Evolutionary conservation across 2,888 invertebrate genomes (phyloP).

Genomic region (Allophyes oxyacanthae): DNA sequence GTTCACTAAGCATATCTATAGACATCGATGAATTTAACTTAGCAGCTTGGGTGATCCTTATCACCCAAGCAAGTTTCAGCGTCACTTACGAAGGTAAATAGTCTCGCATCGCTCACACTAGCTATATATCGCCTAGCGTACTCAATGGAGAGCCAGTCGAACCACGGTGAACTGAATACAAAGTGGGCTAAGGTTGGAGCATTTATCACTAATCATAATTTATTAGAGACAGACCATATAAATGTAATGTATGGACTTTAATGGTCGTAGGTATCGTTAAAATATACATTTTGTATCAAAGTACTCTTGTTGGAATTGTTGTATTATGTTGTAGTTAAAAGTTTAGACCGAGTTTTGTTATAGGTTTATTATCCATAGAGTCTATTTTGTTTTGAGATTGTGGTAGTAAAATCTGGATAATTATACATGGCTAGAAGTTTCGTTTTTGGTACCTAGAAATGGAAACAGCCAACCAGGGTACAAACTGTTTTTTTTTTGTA

Average conservation of each 20-base stretch:
- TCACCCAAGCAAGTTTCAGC: too few relatives aligned
- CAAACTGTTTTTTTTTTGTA: too few relatives aligned
- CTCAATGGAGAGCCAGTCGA: constrained; percentile 7
- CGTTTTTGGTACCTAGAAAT: too few relatives aligned
- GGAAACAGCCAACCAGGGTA: too few relatives aligned
- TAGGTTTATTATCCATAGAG: not conserved
- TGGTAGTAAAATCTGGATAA: constrained; percentile 8
- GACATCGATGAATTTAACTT: too few relatives aligned
- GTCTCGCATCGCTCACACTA: constrained; percentile 2
- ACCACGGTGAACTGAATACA: constrained; percentile 34
- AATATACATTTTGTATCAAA: constrained; percentile 35
- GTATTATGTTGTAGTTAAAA: constrained; percentile 21
- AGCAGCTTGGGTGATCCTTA: too few relatives aligned
- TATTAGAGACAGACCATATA: constrained; percentile 50
- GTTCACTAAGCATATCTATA: too few relatives aligned
- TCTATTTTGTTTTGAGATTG: not conserved
- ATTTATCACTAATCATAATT: constrained; percentile 57
- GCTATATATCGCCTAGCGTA: constrained; percentile 9
- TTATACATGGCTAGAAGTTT: too few relatives aligned
- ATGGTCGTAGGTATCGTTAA: constrained; percentile 22
- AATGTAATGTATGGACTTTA: constrained; percentile 28
- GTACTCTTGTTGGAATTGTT: constrained; percentile 18
- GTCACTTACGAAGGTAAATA: too few relatives aligned
- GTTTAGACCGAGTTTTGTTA: constrained; percentile 7
- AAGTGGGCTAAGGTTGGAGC: constrained; percentile 49